Evolutionary conservation across 2,113 vertebrate genomes (phyloP).

Genomic region (Salvelinus alpinus): DNA sequence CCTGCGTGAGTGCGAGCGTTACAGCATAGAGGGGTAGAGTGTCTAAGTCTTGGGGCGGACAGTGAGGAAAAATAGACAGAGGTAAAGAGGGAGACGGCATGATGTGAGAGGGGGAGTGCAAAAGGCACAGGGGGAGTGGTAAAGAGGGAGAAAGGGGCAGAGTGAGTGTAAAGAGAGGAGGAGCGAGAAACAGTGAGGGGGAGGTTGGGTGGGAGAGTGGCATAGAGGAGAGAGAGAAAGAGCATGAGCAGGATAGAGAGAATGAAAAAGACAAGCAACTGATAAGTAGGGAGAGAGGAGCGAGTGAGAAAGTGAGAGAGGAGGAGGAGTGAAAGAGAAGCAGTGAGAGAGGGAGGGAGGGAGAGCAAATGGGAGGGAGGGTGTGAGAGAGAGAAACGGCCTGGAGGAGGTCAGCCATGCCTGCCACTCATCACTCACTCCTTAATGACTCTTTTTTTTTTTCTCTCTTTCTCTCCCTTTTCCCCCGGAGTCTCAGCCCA

Average conservation of each 20-base stretch:
- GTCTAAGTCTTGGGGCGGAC: constrained; percentile 1
- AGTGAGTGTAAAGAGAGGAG: constrained; percentile 25
- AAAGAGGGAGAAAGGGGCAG: constrained; percentile 10
- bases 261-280: constrained; percentile 58
- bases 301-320: constrained; percentile 7
- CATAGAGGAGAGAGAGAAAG: neutral
- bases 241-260: constrained; percentile 31
- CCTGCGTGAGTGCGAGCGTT: constrained; percentile 4
- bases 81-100: constrained; percentile 33
- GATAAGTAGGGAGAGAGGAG: constrained; percentile 54
- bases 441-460: constrained; percentile 75
- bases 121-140: constrained; percentile 13
- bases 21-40: constrained; percentile 28
- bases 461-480: constrained; percentile 46
- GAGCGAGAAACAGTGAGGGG: constrained; percentile 36
- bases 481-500: constrained; percentile 78
- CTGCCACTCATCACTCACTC: constrained; percentile 80
- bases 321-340: constrained; percentile 36
- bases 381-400: constrained; percentile 28
- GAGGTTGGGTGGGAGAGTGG: constrained; percentile 4
- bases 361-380: constrained; percentile 29
- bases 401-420: constrained; percentile 73
- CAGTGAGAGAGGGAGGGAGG: constrained; percentile 42
- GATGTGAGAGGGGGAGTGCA: constrained; percentile 20
- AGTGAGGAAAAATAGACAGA: constrained; percentile 16